Base-by-base conservation (phyloP, 2,113 vertebrate genomes). In the Dicaeum eximium region DNA sequence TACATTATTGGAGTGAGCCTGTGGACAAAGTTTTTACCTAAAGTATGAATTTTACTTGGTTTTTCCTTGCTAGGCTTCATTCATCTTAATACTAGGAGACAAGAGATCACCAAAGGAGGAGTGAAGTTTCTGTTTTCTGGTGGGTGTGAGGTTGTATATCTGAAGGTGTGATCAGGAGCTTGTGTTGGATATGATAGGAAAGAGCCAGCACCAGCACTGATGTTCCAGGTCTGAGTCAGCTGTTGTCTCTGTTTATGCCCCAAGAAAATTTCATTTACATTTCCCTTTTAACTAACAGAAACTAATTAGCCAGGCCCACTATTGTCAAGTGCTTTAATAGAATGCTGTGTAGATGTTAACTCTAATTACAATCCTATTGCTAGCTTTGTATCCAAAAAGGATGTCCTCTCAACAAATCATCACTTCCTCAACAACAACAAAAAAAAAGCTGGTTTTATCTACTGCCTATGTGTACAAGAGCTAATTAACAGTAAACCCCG, bases 401-500 rank as follows among this genome's bases (percentile, higher is more conserved):
- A 86, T 9, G 28, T 96, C 93, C 88, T 88, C 91, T 84, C 75
- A 92, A 91, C 65, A 95, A 96, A 96, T 97, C 95, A 95, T 92
- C 94, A 56, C 81, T 97, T 98, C 86, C 94, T 88, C 94, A 94
- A 92, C 77, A 94, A 88, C 69, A 83, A 62, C 79, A 92, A 77
- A 20, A 80, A 85, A 83, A 84, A 89, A 69, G 33, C 79, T 74
- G 23, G 27, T 65, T 94, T 96, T 96, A 72, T 92, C 91, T 81
- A 65, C 64, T 91, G n/a, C 10, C 2, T 87, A 71, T 95, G 82
- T 92, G 84, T 90, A 94, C 64, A 93, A 83, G 86, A 97, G 69
- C 96, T 97, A 97, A 98, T 98, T 98, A 97, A 93, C 95, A 88
- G 86, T 77, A 95, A 96, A 75, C 69, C 65, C 71, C 95, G 42